Evolutionary conservation across 2,888 invertebrate species (phyloP), one percentile per base, ranked within the genome.

Genomic region (Molorchus minor): DNA sequence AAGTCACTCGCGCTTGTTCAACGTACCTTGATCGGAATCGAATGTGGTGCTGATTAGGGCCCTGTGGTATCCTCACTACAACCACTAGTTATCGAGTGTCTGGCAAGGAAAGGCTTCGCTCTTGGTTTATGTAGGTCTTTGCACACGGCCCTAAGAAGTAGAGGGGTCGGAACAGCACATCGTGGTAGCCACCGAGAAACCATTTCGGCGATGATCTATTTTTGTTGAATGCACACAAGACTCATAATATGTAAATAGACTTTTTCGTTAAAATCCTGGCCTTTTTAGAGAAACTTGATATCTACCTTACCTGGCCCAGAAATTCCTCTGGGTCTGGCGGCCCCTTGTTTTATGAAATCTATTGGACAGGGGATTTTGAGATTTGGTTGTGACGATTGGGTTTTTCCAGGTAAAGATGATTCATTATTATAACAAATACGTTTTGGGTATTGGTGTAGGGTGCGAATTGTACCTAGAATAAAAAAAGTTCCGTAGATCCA

Each of bases 1-100:
- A n/a, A n/a, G 33, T 51, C 67, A 65, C 67, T 68, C 69, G 67
- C 72, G 70, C 36, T 61, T 53, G 29, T 51, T 40, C 29, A 55
- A 72, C 77, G 71, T 80, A 81, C 81, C 81, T 81, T 79, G 25
- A 73, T 81, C 80, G 80, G 73, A 75, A 75, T 79, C 78, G 79
- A 77, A 72, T 74, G 75, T 76, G 75, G 75, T 73, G 70, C 73
- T 74, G 58, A 70, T 70, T 71, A 68, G 74, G 75, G 73, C 71
- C 74, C 70, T 74, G 73, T 81, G 81, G 82, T 81, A 82, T 82
- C 67, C 80, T 82, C 83, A 82, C 82, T 81, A 84, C 84, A 83
- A 84, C 84, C 84, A 83, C 84, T 80, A 81, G 82, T 82, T 74
- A 84, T 84, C 84, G 85, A 86, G 84, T 85, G 85, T 81, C 82